These are phyloP conservation scores for Aleiodes sp. DNA, from an alignment of 1,140 invertebrate genomes.

Conservation along the genomic window DNA sequence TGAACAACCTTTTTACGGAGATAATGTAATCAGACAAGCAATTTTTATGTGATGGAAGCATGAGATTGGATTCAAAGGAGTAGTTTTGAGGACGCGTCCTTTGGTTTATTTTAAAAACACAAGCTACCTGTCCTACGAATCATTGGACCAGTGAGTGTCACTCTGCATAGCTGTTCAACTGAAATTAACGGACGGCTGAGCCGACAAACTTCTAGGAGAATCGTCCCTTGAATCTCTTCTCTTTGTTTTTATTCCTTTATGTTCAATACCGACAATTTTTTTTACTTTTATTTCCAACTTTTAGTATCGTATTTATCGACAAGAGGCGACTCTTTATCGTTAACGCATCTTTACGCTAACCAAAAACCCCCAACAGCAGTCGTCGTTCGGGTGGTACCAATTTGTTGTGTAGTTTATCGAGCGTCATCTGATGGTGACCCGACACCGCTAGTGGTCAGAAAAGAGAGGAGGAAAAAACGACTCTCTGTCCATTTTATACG, in stretches of 20 bases:
- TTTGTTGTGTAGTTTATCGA: constrained; percentile 62
- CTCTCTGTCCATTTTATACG: background rate
- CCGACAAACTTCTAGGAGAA: background rate
- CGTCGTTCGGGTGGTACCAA: constrained; percentile 62
- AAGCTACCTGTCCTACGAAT: background rate
- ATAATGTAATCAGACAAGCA: no score
- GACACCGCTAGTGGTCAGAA: constrained; percentile 47
- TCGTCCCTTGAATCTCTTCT: background rate
- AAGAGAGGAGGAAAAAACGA: background rate
- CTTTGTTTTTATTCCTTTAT: constrained; percentile 4
- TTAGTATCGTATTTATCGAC: constrained; percentile 34
- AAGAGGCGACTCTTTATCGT: constrained; percentile 22
- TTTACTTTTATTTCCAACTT: background rate
- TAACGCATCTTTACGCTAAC: background rate
- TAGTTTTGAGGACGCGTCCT: no score
- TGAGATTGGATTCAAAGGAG: no score
- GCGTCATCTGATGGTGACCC: constrained; percentile 63
- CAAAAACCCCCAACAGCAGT: constrained; percentile 16
- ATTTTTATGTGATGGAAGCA: no score
- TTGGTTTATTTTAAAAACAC: no score
- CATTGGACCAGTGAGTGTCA: constrained; percentile 3
- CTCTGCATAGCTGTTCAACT: constrained; percentile 16
- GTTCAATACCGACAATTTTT: constrained; percentile 8
- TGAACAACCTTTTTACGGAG: no score
- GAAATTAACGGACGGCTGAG: constrained; percentile 32